Base-by-base conservation (phyloP, 1,140 invertebrate genomes). In the Drosophila athabasca region DNA sequence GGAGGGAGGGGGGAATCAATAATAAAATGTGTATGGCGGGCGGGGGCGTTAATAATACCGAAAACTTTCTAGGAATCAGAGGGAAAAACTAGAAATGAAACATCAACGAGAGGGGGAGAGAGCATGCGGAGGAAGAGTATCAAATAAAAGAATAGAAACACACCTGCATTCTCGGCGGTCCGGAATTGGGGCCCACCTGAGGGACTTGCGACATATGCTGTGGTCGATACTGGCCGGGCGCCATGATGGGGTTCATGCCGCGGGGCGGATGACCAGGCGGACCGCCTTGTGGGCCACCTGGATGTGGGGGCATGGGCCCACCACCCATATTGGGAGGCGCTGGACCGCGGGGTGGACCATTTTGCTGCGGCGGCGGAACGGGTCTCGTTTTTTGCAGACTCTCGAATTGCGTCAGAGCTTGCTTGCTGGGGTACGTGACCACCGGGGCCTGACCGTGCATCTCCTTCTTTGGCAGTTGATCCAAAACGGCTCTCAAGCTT, bases 381-480 rank as follows among this genome's bases (percentile, higher is more conserved):
- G 96, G 96, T 62, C 97, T 93, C 15, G 96, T 97, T 92, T 98
- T 97, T 57, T 96, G 97, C 92, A 97, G 96, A 90, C 97, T 96
- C 91, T 98, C 97, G 93, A 98, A 97, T 93, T 97, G 93, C 75
- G 94, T 94, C 67, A 94, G 89, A 4, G 94, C 94, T 92, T 98
- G 96, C 93, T 99, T 99, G 59, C 96, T 99, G 41, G 98, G 98
- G 90, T 96, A 96, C 17, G 98, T 99, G 39, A 99, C 98, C 54
- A 98, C 95, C 1, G 98, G 98, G 83, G 95, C 95, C 91, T 99
- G 98, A 26, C 98, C 98, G 92, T 99, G 97, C 11, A 99, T 93
- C 85, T 99, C 97, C 90, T 97, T 98, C 91, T 98, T 98, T 0
- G 97, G 95, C 44, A 99, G 93, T 72, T 97, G 95, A 58, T 99